Base-by-base conservation (phyloP, 2,113 vertebrate genomes). In the Bos indicus region DNA sequence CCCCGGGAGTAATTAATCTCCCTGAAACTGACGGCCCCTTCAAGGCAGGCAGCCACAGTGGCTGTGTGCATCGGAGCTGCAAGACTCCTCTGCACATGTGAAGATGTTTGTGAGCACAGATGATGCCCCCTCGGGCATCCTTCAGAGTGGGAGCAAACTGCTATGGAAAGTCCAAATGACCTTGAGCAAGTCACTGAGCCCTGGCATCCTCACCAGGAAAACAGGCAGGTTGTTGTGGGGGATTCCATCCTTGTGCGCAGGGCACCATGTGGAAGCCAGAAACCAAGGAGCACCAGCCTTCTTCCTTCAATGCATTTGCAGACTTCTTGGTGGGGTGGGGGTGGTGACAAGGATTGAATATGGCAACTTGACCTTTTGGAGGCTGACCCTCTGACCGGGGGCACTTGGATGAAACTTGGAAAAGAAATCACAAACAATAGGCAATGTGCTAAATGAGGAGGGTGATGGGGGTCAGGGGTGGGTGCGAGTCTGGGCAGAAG, bases 1-100 rank as follows among this genome's bases (percentile, higher is more conserved):
- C 90, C 62, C 21, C 0, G 1, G n/a, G 48, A 95, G 51, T 28
- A 46, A 90, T 84, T 60, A 84, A 57, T 95, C 91, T 90, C 86
- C 26, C n/a, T 74, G 64, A 85, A 94, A 93, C 71, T 56, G 77
- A 95, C 26, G 74, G 56, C 48, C 80, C n/a, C 62, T 64, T 30
- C n/a, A 43, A 92, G 60, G 46, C 94, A 52, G 86, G 52, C 83
- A 19, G 60, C 84, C 7, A 13, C 67, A 67, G 78, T 36, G 56
- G 77, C 82, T 48, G 64, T 80, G 51, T 3, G 11, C n/a, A 21
- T 60, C 25, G 28, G 60, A 71, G 90, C 64, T 7, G 83, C 60
- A 67, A 80, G 59, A 52, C 82, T 84, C 59, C 4, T 57, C 56
- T 59, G 88, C 60, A 46, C 52, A 36, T 78, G 26, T 15, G 48